phyloP scores from a whole-genome alignment of 2,113 vertebrate genomes.

The Rissa tridactyla region DNA sequence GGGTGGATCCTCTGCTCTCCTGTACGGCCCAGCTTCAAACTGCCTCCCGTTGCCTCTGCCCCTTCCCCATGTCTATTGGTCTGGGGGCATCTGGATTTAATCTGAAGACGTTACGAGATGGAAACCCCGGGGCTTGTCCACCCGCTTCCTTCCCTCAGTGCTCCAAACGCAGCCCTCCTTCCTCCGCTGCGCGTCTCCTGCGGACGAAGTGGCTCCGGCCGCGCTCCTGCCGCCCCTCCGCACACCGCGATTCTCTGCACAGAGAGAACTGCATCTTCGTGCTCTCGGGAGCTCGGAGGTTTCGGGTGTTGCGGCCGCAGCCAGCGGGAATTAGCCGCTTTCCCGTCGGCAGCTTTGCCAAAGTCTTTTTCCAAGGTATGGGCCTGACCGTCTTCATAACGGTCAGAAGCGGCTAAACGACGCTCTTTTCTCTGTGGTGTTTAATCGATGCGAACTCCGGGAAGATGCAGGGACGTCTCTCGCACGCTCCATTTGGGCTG shows the following conservation, averaged over 20 bases:
- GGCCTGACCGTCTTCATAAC: background rate
- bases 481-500: background rate
- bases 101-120: background rate
- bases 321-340: background rate
- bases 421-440: background rate
- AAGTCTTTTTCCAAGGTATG: background rate
- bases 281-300: background rate
- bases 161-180: background rate
- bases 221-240: rapidly evolving
- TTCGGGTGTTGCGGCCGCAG: background rate
- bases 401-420: background rate
- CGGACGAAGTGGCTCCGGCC: background rate
- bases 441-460: background rate
- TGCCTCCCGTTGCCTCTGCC: background rate
- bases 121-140: background rate
- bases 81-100: background rate
- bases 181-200: rapidly evolving
- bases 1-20: background rate
- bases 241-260: background rate
- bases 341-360: background rate
- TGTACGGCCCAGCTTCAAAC: background rate
- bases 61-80: rapidly evolving
- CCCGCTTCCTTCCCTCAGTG: rapidly evolving
- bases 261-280: background rate
- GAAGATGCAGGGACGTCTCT: background rate